phyloP scores from a whole-genome alignment of 2,113 vertebrate species.

The Poicephalus gulielmi region DNA sequence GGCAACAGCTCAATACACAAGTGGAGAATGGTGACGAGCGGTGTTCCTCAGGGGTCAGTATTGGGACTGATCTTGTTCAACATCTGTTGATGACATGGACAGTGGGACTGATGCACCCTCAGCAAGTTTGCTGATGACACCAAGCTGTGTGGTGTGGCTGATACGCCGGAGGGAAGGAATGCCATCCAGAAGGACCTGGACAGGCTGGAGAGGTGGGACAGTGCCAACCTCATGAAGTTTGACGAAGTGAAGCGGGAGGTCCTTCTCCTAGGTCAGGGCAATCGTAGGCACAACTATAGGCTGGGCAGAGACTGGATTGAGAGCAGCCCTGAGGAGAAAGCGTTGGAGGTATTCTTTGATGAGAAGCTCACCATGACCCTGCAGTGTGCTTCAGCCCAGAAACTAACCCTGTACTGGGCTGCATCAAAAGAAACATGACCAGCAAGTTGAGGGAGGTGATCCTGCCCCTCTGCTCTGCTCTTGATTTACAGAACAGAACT shows the following conservation, averaged over 20 bases:
- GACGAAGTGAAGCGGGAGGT: background rate
- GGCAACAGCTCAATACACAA: background rate
- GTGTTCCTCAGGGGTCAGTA: background rate
- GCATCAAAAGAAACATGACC: no score
- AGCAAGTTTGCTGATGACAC: background rate
- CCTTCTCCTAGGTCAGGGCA: background rate
- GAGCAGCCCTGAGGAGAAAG: background rate
- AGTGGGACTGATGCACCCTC: background rate
- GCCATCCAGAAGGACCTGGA: background rate
- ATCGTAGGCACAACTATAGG: background rate
- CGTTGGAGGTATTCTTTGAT: no score
- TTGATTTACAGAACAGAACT: no score
- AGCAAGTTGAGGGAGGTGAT: no score
- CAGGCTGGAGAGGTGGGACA: background rate
- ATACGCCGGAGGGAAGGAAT: background rate
- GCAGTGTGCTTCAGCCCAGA: no score
- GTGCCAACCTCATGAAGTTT: background rate
- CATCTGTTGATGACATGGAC: background rate
- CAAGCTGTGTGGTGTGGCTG: background rate
- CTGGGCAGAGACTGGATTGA: background rate
- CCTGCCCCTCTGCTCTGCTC: no score
- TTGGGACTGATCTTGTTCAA: background rate
- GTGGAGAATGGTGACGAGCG: background rate
- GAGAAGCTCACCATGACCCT: no score
- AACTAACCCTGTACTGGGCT: no score